Percentiles rank a stretch among this genome's conserved stretches.
phyloP scores from a whole-genome alignment of 2,888 invertebrate genomes.

The Hofmannophila pseudospretella region DNA sequence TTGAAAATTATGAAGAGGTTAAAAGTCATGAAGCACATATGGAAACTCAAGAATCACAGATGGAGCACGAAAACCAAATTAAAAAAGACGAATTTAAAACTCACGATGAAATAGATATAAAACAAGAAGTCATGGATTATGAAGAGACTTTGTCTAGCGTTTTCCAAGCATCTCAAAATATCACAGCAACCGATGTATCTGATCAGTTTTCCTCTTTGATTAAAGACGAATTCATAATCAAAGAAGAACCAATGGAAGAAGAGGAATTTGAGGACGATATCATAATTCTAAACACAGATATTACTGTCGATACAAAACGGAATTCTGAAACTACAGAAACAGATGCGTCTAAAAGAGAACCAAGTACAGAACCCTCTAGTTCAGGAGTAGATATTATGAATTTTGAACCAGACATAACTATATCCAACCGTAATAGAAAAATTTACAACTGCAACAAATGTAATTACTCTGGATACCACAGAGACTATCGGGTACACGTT shows the following conservation, averaged over 20 bases:
- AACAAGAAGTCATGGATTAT: slow-evolving; percentile 4
- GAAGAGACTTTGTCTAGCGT: neutral
- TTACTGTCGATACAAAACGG: neutral
- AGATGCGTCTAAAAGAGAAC: neutral
- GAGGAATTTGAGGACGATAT: slow-evolving; percentile 2
- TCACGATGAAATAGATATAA: no score
- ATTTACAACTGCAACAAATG: slow-evolving; percentile 23
- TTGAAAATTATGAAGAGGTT: no score
- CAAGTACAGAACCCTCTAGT: neutral
- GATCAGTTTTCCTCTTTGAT: neutral
- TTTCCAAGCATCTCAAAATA: neutral
- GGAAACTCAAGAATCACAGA: no score
- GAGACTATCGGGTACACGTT: slow-evolving; percentile 16
- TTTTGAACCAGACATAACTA: neutral
- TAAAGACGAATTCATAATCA: slow-evolving; percentile 2
- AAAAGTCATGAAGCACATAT: no score
- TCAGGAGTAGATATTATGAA: neutral
- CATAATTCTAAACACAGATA: neutral
- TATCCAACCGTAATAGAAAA: no score
- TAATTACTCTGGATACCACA: slow-evolving; percentile 13
- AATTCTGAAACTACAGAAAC: slow-evolving; percentile 8
- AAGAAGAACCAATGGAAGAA: slow-evolving; percentile 8
- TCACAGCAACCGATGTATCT: neutral
- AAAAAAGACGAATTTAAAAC: neutral
- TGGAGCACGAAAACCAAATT: no score